Conservation (phyloP, 1,140 invertebrate species). For the Maniola jurtina region DNA sequence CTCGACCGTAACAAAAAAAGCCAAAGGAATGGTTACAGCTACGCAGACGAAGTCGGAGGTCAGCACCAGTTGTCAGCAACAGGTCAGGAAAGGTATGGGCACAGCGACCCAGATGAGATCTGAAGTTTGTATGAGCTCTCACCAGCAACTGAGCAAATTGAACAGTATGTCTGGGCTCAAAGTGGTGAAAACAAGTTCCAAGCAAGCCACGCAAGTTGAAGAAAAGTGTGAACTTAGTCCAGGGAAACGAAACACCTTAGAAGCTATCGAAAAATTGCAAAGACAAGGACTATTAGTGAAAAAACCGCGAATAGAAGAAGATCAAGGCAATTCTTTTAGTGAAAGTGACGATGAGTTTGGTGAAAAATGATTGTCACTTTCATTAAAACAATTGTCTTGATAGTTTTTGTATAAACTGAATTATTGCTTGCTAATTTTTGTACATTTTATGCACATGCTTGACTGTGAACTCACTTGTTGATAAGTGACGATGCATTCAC, state of each 20-base stretch:
- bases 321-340: constrained; percentile 38
- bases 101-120: constrained; percentile 54
- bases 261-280: constrained; percentile 65
- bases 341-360: constrained; percentile 42
- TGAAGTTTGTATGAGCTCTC: constrained; percentile 47
- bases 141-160: constrained; percentile 49
- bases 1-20: constrained; percentile 52
- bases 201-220: constrained; percentile 49
- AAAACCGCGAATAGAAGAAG: constrained; percentile 59
- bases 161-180: constrained; percentile 55
- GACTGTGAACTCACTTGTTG: too few relatives aligned
- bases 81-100: constrained; percentile 36
- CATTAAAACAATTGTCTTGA: background rate
- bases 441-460: too few relatives aligned
- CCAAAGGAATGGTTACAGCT: constrained; percentile 39
- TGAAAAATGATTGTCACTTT: constrained; percentile 36
- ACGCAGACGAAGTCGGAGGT: constrained; percentile 55
- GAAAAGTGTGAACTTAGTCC: constrained; percentile 47
- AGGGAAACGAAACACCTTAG: constrained; percentile 53
- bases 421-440: background rate
- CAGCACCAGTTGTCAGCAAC: constrained; percentile 47
- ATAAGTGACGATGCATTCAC: too few relatives aligned
- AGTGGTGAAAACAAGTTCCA: constrained; percentile 56
- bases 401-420: background rate
- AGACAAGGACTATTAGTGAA: constrained; percentile 68